Percentiles rank a stretch among this genome's conserved stretches.
These are phyloP conservation scores for Drosophila murphyi DNA, from an alignment of 1,140 invertebrate species.

Conservation along the genomic window DNA sequence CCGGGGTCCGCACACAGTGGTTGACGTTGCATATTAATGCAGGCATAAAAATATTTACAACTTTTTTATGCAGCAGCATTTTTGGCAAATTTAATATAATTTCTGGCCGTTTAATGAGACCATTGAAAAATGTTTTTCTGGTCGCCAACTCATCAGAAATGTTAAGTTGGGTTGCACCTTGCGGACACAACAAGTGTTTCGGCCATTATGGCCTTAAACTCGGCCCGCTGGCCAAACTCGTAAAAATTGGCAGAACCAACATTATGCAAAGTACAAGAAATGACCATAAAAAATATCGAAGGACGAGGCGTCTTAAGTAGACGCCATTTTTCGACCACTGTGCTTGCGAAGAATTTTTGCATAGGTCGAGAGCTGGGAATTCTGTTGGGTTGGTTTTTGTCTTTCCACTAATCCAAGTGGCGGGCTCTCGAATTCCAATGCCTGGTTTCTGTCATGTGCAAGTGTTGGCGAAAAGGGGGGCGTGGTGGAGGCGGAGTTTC, in stretches of 20 bases:
- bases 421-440: slow-evolving; percentile 71
- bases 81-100: slow-evolving; percentile 80
- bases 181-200: slow-evolving; percentile 69
- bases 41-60: slow-evolving; percentile 82
- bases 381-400: slow-evolving; percentile 66
- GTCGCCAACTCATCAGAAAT: slow-evolving; percentile 54
- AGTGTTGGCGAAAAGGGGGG: slow-evolving; percentile 55
- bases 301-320: neutral
- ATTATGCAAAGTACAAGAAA: slow-evolving; percentile 68
- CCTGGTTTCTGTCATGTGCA: slow-evolving; percentile 72
- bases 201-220: slow-evolving; percentile 52
- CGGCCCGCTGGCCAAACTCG: slow-evolving; percentile 45
- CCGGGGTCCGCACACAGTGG: slow-evolving; percentile 52
- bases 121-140: slow-evolving; percentile 70
- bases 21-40: slow-evolving; percentile 81
- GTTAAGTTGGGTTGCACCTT: slow-evolving; percentile 35
- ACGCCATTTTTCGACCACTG: slow-evolving; percentile 46
- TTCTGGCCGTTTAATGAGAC: slow-evolving; percentile 78
- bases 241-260: slow-evolving; percentile 72
- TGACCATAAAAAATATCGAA: slow-evolving; percentile 49
- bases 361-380: slow-evolving; percentile 39
- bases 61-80: slow-evolving; percentile 74
- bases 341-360: slow-evolving; percentile 44
- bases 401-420: slow-evolving; percentile 74
- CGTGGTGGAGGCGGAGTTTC: neutral